Conservation (phyloP, 2,888 invertebrate genomes). For the Bellardia pandia region DNA sequence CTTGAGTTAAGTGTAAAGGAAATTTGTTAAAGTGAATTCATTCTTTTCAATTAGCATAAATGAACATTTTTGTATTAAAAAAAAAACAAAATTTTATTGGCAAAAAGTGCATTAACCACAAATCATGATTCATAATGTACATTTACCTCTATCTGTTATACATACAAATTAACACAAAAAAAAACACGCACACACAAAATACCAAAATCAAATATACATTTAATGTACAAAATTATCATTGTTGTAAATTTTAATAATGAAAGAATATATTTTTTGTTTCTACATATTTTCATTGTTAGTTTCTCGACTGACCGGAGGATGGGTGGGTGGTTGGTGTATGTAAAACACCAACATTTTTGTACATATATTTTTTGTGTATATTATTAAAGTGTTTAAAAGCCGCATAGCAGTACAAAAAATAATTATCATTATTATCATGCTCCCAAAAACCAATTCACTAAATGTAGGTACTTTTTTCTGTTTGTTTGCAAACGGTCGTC, state of each 20-base stretch:
- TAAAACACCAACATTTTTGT: not conserved
- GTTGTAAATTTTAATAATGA: conserved; percentile 39
- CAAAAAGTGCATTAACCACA: conserved; percentile 70
- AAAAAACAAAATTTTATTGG: conserved; percentile 57
- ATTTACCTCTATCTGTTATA: conserved; percentile 37
- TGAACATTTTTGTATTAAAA: conserved; percentile 11
- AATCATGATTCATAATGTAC: conserved; percentile 61
- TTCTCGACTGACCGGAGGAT: not conserved
- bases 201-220: conserved; percentile 22
- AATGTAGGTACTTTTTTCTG: conserved; percentile 33
- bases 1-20: too few relatives aligned
- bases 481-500: not conserved
- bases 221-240: conserved; percentile 36
- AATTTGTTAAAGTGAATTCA: not conserved
- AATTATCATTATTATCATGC: conserved; percentile 20
- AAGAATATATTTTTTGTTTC: conserved; percentile 34
- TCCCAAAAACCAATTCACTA: conserved; percentile 33
- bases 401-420: not conserved
- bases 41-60: conserved; percentile 35
- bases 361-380: not conserved
- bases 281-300: conserved; percentile 28
- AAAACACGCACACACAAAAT: not conserved
- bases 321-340: not conserved
- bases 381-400: conserved; percentile 3
- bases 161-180: not conserved